phyloP scores from a whole-genome alignment of 2,888 invertebrate genomes.

The Drosophila emarginata region DNA sequence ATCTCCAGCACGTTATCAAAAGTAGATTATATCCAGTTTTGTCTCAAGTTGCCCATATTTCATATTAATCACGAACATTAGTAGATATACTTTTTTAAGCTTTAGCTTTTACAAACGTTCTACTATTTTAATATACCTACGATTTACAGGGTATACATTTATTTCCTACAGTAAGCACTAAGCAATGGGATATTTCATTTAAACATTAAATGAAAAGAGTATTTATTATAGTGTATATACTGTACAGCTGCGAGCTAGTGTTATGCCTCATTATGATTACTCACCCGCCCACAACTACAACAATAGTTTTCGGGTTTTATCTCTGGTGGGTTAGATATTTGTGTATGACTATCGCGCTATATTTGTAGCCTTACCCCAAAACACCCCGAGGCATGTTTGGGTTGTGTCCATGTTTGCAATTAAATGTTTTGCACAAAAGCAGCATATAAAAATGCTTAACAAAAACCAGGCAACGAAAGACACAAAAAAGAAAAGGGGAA shows the following conservation, averaged over 20 bases:
- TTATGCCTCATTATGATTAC: slow-evolving; percentile 74
- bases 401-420: slow-evolving; percentile 64
- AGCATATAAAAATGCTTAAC: slow-evolving; percentile 61
- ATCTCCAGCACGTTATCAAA: too few relatives aligned
- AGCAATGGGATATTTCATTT: not conserved
- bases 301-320: slow-evolving; percentile 12
- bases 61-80: too few relatives aligned
- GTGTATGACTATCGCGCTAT: not conserved
- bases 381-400: slow-evolving; percentile 23
- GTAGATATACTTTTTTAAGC: too few relatives aligned
- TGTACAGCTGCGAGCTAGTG: slow-evolving; percentile 48
- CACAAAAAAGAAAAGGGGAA: slow-evolving; percentile 29
- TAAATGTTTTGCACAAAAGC: slow-evolving; percentile 74
- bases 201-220: not conserved
- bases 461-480: slow-evolving; percentile 32
- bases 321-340: slow-evolving; percentile 2
- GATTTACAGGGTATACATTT: not conserved
- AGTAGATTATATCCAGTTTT: too few relatives aligned
- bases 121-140: not conserved
- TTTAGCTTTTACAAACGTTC: not conserved
- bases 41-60: too few relatives aligned
- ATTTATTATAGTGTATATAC: too few relatives aligned
- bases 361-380: slow-evolving; percentile 13
- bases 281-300: slow-evolving; percentile 54
- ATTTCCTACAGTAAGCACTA: not conserved